A percentile compares a stretch with the other conserved stretches of the same genome.
Evolutionary conservation across 53 echinoderm and acorn worm genomes (phyloP).

Genomic region (Glandiceps talaboti): DNA sequence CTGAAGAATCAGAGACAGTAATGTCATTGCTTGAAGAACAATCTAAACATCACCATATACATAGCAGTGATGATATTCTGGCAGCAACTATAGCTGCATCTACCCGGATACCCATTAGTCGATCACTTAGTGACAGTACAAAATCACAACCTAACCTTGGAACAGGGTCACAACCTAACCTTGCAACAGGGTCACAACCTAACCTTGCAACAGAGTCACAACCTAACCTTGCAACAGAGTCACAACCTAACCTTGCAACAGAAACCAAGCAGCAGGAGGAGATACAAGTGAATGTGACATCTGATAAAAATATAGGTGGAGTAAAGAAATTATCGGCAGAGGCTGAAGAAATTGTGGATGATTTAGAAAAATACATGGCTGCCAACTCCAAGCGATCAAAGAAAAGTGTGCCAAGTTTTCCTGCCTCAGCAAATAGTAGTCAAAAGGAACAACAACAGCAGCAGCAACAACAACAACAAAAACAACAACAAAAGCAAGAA

Average conservation of each 20-base stretch:
- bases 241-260: no score
- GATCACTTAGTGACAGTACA: not conserved
- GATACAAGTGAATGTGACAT: no score
- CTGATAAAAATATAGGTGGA: no score
- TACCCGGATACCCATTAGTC: not conserved
- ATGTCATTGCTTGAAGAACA: not conserved
- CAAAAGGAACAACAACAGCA: no score
- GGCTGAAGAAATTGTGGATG: not conserved
- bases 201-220: no score
- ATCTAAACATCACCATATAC: not conserved
- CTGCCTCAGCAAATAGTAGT: no score
- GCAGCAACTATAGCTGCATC: not conserved
- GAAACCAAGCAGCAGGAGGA: no score
- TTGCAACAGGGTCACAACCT: no score
- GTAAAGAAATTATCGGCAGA: not conserved
- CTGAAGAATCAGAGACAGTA: not conserved
- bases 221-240: no score
- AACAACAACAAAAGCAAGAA: no score
- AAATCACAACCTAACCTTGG: not conserved
- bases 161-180: not conserved
- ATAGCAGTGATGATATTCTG: not conserved
- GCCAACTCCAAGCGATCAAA: not conserved
- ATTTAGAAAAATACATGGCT: not conserved
- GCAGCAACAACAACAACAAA: no score
- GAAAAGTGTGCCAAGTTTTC: not conserved